These are phyloP conservation scores for Apis dorsata DNA, from an alignment of 1,140 invertebrate species.

Conservation along the genomic window DNA sequence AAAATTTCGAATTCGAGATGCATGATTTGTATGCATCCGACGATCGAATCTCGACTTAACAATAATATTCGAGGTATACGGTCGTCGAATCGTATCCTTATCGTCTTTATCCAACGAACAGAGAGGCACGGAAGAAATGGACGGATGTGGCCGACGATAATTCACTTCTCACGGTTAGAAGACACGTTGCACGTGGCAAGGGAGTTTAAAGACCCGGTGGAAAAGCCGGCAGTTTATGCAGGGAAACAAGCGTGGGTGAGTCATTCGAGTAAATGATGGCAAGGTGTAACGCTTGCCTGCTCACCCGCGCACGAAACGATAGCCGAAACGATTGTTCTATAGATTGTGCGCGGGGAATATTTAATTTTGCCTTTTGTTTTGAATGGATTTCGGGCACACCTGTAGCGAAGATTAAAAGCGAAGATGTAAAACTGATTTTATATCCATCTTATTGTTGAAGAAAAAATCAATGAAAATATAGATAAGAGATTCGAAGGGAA, in stretches of 20 bases:
- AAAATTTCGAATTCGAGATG: neutral
- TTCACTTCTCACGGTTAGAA: constrained; percentile 52
- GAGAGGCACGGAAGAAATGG: neutral
- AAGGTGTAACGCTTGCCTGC: constrained; percentile 43
- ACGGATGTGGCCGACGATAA: constrained; percentile 46
- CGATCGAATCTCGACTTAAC: neutral
- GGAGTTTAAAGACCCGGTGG: constrained; percentile 69
- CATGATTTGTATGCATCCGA: neutral
- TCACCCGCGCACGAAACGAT: constrained; percentile 22
- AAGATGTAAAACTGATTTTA: neutral
- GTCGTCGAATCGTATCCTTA: neutral
- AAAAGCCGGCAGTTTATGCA: constrained; percentile 41
- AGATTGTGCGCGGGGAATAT: neutral
- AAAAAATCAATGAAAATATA: no score
- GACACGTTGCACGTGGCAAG: constrained; percentile 53
- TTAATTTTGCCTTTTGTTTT: neutral
- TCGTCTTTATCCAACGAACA: neutral
- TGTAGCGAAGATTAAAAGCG: no score
- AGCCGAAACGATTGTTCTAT: neutral
- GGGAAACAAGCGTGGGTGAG: constrained; percentile 62
- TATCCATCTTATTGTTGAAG: neutral
- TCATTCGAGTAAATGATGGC: constrained; percentile 66
- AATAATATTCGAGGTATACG: neutral
- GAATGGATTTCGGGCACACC: neutral
- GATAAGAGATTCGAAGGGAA: no score